These are phyloP conservation scores for Anagrus nilaparvatae DNA, from an alignment of 1,140 invertebrate genomes.

Conservation along the genomic window DNA sequence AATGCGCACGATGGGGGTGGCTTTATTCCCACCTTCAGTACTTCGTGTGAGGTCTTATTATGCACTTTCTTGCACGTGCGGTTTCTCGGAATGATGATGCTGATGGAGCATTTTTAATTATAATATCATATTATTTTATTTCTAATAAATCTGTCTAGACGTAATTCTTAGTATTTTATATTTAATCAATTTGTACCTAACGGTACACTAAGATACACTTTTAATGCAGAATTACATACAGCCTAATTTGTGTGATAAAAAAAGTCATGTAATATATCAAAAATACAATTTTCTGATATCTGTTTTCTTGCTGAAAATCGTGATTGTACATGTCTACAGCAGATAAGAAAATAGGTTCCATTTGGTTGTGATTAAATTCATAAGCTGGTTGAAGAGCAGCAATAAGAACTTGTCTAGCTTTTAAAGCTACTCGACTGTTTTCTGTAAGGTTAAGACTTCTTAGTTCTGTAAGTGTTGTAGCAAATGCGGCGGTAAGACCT, in stretches of 20 bases:
- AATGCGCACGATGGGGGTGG: too few relatives aligned
- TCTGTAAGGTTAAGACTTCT: conserved; percentile 90
- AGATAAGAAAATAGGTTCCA: conserved; percentile 97
- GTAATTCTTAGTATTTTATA: too few relatives aligned
- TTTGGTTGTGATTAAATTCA: conserved; percentile 93
- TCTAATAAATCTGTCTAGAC: too few relatives aligned
- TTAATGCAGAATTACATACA: conserved; percentile 84
- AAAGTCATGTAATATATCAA: conserved; percentile 97
- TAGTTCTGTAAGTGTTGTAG: conserved; percentile 82
- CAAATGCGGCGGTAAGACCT: conserved; percentile 89
- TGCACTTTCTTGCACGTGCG: too few relatives aligned
- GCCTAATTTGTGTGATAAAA: conserved; percentile 91
- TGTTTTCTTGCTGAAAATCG: conserved; percentile 93
- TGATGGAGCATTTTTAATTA: too few relatives aligned
- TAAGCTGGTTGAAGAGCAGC: conserved; percentile 96
- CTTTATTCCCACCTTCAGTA: too few relatives aligned
- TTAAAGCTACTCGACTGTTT: conserved; percentile 87
- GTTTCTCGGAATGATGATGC: too few relatives aligned
- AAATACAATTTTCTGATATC: conserved; percentile 95
- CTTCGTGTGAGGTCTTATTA: too few relatives aligned
- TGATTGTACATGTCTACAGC: conserved; percentile 98
- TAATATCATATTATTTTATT: too few relatives aligned
- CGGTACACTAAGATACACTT: conserved; percentile 94
- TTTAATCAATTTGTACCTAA: too few relatives aligned
- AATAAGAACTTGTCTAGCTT: conserved; percentile 87